Evolutionary conservation across 2,797 vertebrate species (phyloP).

Genomic region (Odontamblyopus rebecca): DNA sequence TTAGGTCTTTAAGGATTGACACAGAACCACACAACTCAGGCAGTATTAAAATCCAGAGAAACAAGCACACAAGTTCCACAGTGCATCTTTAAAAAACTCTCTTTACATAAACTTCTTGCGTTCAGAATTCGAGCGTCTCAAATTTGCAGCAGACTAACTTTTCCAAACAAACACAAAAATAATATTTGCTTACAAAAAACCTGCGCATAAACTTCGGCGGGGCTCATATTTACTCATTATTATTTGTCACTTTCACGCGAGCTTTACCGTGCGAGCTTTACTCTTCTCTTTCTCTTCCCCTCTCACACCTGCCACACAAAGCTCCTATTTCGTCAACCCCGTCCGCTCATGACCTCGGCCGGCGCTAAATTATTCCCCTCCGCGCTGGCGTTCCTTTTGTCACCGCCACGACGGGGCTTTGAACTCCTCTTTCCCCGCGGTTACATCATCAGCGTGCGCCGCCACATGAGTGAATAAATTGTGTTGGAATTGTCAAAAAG

Average conservation of each 20-base stretch:
- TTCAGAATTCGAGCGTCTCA: not conserved
- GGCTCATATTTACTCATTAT: slow-evolving; percentile 2
- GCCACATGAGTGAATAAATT: slow-evolving; percentile 70
- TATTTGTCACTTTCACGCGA: not conserved
- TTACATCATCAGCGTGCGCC: slow-evolving; percentile 75
- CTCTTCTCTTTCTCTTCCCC: not conserved
- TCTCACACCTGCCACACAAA: not conserved
- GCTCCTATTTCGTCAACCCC: not conserved
- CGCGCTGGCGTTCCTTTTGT: slow-evolving; percentile 4
- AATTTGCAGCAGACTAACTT: not conserved
- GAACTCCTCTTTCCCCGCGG: slow-evolving; percentile 65
- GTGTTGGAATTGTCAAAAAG: slow-evolving; percentile 69
- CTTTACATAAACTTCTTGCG: too few relatives aligned
- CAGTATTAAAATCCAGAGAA: too few relatives aligned
- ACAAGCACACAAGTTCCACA: too few relatives aligned
- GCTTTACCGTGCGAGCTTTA: not conserved
- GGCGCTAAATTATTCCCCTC: not conserved
- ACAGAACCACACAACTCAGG: too few relatives aligned
- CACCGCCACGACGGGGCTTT: slow-evolving; percentile 47
- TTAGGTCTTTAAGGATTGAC: too few relatives aligned
- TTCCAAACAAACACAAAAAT: not conserved
- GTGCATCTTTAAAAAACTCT: too few relatives aligned
- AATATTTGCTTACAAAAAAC: not conserved
- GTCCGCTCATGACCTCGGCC: not conserved
- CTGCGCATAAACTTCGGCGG: not conserved